These are phyloP conservation scores for Andrena bucephala DNA, from an alignment of 2,888 invertebrate species.

Conservation along the genomic window DNA sequence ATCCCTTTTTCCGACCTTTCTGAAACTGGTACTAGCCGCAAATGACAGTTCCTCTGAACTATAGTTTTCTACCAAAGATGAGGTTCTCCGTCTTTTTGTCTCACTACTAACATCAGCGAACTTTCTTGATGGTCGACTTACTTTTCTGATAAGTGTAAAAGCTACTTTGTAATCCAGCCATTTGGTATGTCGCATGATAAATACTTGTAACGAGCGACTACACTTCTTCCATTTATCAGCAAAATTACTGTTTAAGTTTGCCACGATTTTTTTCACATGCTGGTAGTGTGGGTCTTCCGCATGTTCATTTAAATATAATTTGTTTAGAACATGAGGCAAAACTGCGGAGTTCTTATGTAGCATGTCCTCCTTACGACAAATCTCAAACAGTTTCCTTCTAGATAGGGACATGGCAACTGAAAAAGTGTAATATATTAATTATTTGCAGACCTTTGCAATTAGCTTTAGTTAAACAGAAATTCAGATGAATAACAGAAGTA, in stretches of 20 bases:
- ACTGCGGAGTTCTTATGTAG: too few relatives aligned
- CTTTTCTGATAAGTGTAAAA: constrained; percentile 2
- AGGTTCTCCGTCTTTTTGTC: neutral
- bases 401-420: neutral
- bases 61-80: constrained; percentile 12
- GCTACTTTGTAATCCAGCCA: neutral
- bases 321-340: too few relatives aligned
- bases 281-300: too few relatives aligned
- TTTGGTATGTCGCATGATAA: neutral
- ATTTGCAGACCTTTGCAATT: neutral
- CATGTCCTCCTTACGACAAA: too few relatives aligned
- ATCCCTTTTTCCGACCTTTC: constrained; percentile 6
- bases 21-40: neutral
- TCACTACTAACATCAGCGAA: constrained; percentile 1
- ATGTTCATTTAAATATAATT: too few relatives aligned
- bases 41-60: neutral
- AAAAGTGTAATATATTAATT: neutral
- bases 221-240: neutral
- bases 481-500: neutral
- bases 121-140: neutral
- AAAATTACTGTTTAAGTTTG: neutral
- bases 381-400: too few relatives aligned
- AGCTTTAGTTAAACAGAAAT: neutral
- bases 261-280: neutral
- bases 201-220: neutral